These are phyloP conservation scores for Epizoanthus illoricatus DNA, from an alignment of 92 coral and sea anemone genomes.

Conservation along the genomic window DNA sequence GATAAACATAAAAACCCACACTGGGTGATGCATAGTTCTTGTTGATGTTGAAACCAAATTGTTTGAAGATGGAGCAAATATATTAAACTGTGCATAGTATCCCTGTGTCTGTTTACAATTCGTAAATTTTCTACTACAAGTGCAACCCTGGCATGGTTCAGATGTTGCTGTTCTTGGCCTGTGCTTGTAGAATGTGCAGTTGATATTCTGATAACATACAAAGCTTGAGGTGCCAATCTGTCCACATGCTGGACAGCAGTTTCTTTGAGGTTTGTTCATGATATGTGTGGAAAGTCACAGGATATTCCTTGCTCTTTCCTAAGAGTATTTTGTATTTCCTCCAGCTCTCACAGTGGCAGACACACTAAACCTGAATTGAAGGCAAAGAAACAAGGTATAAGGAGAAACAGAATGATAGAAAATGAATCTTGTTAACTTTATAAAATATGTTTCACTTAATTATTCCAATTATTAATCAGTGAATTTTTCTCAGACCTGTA, in stretches of 20 bases:
- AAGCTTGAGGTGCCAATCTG: not conserved
- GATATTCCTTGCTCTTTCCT: not conserved
- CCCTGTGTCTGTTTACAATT: conserved; percentile 11
- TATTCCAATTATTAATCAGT: too few relatives aligned
- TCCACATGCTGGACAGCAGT: conserved; percentile 2
- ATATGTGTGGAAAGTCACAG: not conserved
- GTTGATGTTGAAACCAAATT: not conserved
- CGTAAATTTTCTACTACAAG: not conserved
- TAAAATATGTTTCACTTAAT: too few relatives aligned
- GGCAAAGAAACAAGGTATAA: too few relatives aligned
- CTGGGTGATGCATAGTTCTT: not conserved
- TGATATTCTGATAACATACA: not conserved
- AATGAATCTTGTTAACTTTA: too few relatives aligned
- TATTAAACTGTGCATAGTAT: not conserved
- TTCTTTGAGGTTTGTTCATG: conserved; percentile 7
- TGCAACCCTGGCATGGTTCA: not conserved
- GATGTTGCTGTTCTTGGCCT: not conserved
- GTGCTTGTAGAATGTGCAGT: not conserved
- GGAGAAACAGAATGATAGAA: too few relatives aligned
- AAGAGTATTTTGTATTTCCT: not conserved
- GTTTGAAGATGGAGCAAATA: not conserved
- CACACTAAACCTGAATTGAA: too few relatives aligned
- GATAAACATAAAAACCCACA: not conserved
- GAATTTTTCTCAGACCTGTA: too few relatives aligned
- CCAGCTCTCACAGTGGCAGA: too few relatives aligned